These are phyloP conservation scores for Nothoprocta pentlandii DNA, from an alignment of 2,113 vertebrate species.

Conservation along the genomic window DNA sequence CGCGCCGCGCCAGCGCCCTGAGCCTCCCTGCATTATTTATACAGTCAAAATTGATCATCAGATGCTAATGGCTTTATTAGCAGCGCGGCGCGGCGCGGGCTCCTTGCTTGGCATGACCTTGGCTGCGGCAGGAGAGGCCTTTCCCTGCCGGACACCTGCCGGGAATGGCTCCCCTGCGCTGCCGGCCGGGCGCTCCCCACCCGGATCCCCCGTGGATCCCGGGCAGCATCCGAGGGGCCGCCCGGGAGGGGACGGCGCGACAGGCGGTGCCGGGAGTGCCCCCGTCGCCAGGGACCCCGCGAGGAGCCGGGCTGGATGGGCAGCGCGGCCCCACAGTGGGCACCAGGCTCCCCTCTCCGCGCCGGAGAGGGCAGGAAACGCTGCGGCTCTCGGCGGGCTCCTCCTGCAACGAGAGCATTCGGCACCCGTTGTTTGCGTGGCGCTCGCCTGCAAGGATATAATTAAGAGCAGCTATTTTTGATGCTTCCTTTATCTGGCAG, in stretches of 20 bases:
- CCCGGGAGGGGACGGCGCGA: too few relatives aligned
- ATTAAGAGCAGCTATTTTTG: constrained; percentile 72
- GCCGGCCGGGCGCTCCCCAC: too few relatives aligned
- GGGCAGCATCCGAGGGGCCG: too few relatives aligned
- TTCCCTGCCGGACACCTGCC: not conserved
- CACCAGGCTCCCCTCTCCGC: not conserved
- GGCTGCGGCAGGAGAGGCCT: constrained; percentile 46
- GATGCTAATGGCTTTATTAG: constrained; percentile 70
- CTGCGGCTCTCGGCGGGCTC: not conserved
- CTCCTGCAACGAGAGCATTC: not conserved
- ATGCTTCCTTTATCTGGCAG: constrained; percentile 63
- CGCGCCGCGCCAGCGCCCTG: not conserved
- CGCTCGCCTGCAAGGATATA: constrained; percentile 51
- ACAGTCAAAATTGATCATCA: constrained; percentile 45
- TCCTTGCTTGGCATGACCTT: constrained; percentile 35
- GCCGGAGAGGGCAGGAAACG: not conserved
- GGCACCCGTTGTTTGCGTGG: constrained; percentile 31
- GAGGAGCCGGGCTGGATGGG: not conserved
- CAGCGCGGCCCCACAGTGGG: not conserved
- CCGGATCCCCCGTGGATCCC: too few relatives aligned
- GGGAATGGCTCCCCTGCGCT: not conserved
- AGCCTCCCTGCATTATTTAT: constrained; percentile 59
- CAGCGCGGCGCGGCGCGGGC: constrained; percentile 11
- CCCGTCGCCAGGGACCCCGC: not conserved
- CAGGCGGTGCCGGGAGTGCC: not conserved